phyloP scores from a whole-genome alignment of 2,797 vertebrate species.

The Neostethus bicornis region DNA sequence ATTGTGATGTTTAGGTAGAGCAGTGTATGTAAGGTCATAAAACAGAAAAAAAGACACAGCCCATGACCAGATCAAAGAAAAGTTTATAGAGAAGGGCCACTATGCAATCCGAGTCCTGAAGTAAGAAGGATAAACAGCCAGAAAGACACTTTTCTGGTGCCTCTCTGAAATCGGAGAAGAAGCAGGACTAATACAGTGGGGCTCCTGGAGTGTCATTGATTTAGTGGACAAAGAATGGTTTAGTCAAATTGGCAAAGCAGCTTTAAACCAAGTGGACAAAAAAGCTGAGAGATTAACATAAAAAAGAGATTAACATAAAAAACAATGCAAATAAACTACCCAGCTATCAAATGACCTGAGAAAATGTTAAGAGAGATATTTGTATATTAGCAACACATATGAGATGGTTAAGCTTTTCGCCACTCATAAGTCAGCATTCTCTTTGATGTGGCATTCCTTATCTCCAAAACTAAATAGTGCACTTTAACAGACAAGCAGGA shows the following conservation, averaged over 20 bases:
- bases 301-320: slow-evolving; percentile 47
- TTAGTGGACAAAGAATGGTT: slow-evolving; percentile 23
- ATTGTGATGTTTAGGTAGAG: slow-evolving; percentile 52
- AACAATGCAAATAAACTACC: slow-evolving; percentile 36
- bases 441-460: slow-evolving; percentile 8
- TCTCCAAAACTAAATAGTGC: slow-evolving; percentile 12
- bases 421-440: slow-evolving; percentile 8
- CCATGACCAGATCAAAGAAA: slow-evolving; percentile 71
- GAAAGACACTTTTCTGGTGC: slow-evolving; percentile 51
- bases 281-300: slow-evolving; percentile 35
- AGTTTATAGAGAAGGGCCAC: slow-evolving; percentile 49
- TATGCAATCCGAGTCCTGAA: slow-evolving; percentile 43
- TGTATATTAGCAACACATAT: slow-evolving; percentile 15
- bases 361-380: slow-evolving; percentile 13
- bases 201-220: slow-evolving; percentile 37
- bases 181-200: slow-evolving; percentile 30
- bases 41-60: slow-evolving; percentile 40
- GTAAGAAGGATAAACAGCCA: slow-evolving; percentile 52
- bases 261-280: slow-evolving; percentile 25
- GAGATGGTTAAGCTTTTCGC: slow-evolving; percentile 11
- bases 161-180: slow-evolving; percentile 51
- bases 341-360: slow-evolving; percentile 22
- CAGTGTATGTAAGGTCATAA: slow-evolving; percentile 28
- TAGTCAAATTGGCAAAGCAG: slow-evolving; percentile 24
- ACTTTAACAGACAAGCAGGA: slow-evolving; percentile 4